A percentile compares a stretch with the other conserved stretches of the same genome.
phyloP scores from a whole-genome alignment of 2,797 vertebrate species.

The Heterohyrax brucei region DNA sequence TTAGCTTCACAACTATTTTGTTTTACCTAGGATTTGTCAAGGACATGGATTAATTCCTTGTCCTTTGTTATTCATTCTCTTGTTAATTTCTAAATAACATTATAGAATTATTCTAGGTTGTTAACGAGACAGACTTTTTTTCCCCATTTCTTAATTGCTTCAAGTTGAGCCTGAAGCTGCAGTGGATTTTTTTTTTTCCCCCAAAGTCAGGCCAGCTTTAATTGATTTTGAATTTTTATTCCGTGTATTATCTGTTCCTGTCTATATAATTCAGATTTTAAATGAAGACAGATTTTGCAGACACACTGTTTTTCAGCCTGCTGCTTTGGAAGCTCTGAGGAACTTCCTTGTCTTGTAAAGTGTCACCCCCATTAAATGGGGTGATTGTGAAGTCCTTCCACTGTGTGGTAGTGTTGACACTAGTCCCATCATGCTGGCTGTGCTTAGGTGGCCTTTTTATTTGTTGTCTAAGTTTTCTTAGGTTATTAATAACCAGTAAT shows the following conservation, averaged over 20 bases:
- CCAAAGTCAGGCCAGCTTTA: conserved; percentile 37
- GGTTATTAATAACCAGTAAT: conserved; percentile 36
- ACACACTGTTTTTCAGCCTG: not conserved
- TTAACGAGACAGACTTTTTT: not conserved
- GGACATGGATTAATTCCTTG: not conserved
- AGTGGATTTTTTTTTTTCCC: conserved; percentile 18
- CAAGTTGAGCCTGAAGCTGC: not conserved
- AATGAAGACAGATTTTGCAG: conserved; percentile 26
- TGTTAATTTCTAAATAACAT: conserved; percentile 51
- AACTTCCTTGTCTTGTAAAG: not conserved
- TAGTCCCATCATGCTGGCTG: not conserved
- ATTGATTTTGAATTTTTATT: conserved; percentile 63
- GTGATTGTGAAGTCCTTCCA: not conserved
- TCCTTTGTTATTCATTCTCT: conserved; percentile 12
- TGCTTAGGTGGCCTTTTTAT: not conserved
- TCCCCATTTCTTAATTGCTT: not conserved
- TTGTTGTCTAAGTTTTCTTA: not conserved
- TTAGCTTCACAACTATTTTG: conserved; percentile 40
- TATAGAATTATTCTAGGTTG: conserved; percentile 48
- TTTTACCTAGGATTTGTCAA: conserved; percentile 27
- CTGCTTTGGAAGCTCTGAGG: conserved; percentile 18
- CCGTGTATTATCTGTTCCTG: not conserved
- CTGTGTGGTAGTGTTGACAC: not conserved
- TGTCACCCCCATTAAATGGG: not conserved
- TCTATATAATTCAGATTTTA: not conserved